Evolutionary conservation across 1,140 invertebrate genomes (phyloP), one percentile per base, ranked within the genome.

Genomic region (Thaumatotibia leucotreta): DNA sequence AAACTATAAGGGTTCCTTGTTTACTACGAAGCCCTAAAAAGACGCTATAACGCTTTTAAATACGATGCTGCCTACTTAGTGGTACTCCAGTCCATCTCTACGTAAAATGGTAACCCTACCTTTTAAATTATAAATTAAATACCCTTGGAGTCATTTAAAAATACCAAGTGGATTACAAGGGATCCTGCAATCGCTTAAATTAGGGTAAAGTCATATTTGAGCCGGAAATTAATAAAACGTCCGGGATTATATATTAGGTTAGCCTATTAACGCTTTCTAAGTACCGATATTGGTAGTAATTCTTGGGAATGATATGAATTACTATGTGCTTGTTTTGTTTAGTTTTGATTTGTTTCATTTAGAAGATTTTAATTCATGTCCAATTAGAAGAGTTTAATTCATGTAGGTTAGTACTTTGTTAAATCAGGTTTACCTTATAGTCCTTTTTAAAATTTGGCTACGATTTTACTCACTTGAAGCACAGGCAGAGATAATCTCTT

Each of bases 51-150:
- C 50, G 50, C 11, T 54, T 27, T 58, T 29, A 58, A 58, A 58
- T 1, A 58, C 29, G 52, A 5, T 24, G n/a, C 52, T 2, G 14
- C 33, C 14, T n/a, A 10, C 33, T 39, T 11, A 39, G 33, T n/a
- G 52, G 4, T n/a, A 27, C 2, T 27, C 24, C 52, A 31, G 10
- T 58, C 10, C n/a, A 58, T 8, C 6, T 17, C 52, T 27, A 11
- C 24, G 10, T 54, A 14, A 58, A 58, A 29, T 29, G 29, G n/a
- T 58, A 14, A 4, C 11, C 5, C 23, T 27, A 54, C 50, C 50
- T 23, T 54, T 54, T 54, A 54, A 54, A 27, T 54, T 14, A 54
- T 54, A 27, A 54, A 31, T 58, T 58, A 58, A 31, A 58, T 31
- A 31, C 52, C 52, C 24, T 31, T 58, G 24, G 29, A 58, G 27